Conservation (phyloP, 2,113 vertebrate genomes). For the Boulengeromyrus knoepffleri region DNA sequence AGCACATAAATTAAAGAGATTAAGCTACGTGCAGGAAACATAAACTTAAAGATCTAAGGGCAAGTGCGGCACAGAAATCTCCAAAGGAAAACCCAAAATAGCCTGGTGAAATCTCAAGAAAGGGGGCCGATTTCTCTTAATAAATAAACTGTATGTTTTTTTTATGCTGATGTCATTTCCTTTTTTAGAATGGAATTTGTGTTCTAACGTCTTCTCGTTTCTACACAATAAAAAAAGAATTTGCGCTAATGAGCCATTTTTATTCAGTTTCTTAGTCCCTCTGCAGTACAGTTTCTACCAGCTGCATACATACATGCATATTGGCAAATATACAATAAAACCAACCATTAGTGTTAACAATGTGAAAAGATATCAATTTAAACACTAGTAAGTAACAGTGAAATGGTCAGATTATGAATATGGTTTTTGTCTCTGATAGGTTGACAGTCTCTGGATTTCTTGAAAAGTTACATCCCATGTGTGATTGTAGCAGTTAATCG, state of each 20-base stretch:
- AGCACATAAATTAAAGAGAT: not conserved
- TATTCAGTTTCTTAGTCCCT: not conserved
- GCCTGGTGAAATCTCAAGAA: not conserved
- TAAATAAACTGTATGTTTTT: not conserved
- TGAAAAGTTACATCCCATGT: not conserved
- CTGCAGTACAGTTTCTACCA: not conserved
- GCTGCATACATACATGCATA: not conserved
- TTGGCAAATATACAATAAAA: not conserved
- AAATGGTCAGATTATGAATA: not conserved
- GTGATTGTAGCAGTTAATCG: not conserved
- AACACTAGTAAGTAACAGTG: not conserved
- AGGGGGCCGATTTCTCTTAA: not conserved
- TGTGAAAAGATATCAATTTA: not conserved
- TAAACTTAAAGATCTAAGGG: not conserved
- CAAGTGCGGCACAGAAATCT: not conserved
- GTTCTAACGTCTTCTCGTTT: not conserved
- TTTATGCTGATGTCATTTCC: not conserved
- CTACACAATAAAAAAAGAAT: not conserved
- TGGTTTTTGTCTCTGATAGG: not conserved
- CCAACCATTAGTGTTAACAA: not conserved
- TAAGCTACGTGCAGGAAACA: not conserved
- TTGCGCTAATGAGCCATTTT: not conserved
- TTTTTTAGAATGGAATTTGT: not conserved
- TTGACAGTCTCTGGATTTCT: not conserved
- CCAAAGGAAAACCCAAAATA: not conserved